Base-by-base conservation (phyloP, 2,888 invertebrate species). In the Seladonia tumulorum region DNA sequence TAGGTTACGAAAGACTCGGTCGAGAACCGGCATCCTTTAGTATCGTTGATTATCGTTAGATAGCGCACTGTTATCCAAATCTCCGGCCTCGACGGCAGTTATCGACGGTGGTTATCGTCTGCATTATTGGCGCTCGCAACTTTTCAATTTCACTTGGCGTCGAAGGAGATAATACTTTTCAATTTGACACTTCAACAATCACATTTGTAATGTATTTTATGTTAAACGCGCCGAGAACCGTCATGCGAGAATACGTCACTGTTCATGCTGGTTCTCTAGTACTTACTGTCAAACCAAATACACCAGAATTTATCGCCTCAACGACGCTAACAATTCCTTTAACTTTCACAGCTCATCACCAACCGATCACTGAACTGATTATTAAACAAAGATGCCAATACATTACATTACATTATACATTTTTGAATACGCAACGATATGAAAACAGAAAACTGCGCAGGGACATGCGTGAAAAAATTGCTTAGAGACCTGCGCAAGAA, bases 1-100 rank as follows among this genome's bases (percentile, higher is more conserved):
- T 92, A 93, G 92, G 93, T 93, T 93, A 93, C 91, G 91, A 90
- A 90, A 90, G 89, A 85, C 86, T 82, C 83, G 83, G 70, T 78
- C 74, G 88, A 63, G 79, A 79, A 87, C 86, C 87, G 89, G 86
- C 77, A 73, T 71, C n/a, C 60, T 71, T 35, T 77, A 77, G 76
- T 87, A 72, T 35, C 12, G 5, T 2, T 1, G 16, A 18, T 5
- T 29, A 35, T 76, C 81, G 85, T n/a, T 42, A 79, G 91, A 81
- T 90, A 86, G 81, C 22, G 87, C 53, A 16, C 45, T 1, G 10
- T 53, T 39, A 68, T 22, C 12, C 70, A 42, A 63, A 63, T 63
- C 8, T 35, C 8, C 18, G 1, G 29, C 8, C 63, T 0, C 29
- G 63, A 29, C 63, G 18, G 29, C 18, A 3, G 8, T 63, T 63